A percentile compares a stretch with the other conserved stretches of the same genome.
phyloP scores from a whole-genome alignment of 2,888 invertebrate genomes.

The Andrena haemorrhoa region DNA sequence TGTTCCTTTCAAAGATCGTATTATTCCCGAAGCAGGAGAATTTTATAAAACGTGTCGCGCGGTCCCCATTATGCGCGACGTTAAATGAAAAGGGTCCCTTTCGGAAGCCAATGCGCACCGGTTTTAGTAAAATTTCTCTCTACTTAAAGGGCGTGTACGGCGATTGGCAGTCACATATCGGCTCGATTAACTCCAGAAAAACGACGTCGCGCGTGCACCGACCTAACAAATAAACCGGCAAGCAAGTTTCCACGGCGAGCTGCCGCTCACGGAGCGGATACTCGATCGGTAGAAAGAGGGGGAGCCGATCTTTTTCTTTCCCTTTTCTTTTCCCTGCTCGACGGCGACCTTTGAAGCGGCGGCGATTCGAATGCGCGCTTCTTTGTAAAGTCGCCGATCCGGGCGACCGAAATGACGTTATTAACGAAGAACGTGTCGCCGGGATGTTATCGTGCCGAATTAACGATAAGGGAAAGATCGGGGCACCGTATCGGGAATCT shows the following conservation, averaged over 20 bases:
- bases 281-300: neutral
- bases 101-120: neutral
- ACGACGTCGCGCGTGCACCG: neutral
- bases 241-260: neutral
- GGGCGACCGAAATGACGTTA: conserved; percentile 65
- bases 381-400: conserved; percentile 29
- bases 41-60: neutral
- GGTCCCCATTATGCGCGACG: neutral
- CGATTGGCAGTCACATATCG: neutral
- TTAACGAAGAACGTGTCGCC: conserved; percentile 68
- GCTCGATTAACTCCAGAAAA: neutral
- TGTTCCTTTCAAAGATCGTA: conserved; percentile 5
- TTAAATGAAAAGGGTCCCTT: neutral
- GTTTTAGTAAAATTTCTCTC: neutral
- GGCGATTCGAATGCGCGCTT: conserved; percentile 27
- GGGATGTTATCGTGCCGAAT: conserved; percentile 68
- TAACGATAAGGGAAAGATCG: conserved; percentile 66
- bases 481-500: conserved; percentile 47
- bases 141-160: neutral
- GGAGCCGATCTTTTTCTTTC: neutral
- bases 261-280: neutral
- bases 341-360: conserved; percentile 13
- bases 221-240: neutral
- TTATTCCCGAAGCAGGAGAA: neutral
- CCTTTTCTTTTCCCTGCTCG: neutral